Conservation (phyloP, 1,140 invertebrate species). For the Drosophila kepulauana region DNA sequence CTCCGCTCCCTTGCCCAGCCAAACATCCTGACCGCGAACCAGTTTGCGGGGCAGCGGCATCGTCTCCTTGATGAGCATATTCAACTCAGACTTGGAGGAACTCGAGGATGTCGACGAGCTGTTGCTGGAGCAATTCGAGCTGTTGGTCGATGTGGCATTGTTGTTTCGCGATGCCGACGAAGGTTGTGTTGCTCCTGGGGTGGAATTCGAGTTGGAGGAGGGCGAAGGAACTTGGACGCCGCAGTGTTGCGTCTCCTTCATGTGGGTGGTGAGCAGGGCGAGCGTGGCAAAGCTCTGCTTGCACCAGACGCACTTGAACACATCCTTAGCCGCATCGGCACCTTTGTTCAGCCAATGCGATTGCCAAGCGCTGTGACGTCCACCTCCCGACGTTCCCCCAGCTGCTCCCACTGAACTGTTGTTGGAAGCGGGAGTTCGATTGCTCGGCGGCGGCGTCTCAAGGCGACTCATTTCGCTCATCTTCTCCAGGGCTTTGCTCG, state of each 20-base stretch:
- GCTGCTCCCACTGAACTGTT: constrained; percentile 48
- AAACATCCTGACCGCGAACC: constrained; percentile 98
- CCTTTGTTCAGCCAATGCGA: constrained; percentile 97
- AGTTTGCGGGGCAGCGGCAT: constrained; percentile 97
- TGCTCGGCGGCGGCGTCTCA: constrained; percentile 45
- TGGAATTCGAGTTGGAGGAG: constrained; percentile 12
- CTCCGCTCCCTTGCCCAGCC: constrained; percentile 98
- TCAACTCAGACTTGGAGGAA: constrained; percentile 91
- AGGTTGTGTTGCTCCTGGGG: not conserved
- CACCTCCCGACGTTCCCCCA: constrained; percentile 85
- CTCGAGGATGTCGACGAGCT: constrained; percentile 86
- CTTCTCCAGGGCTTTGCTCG: constrained; percentile 94
- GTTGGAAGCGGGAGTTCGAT: not conserved
- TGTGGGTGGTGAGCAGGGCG: constrained; percentile 95
- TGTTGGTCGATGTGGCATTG: constrained; percentile 86
- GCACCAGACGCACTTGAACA: constrained; percentile 98
- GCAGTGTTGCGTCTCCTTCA: constrained; percentile 98
- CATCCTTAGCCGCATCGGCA: constrained; percentile 96
- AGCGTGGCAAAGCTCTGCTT: constrained; percentile 96
- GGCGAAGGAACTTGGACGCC: constrained; percentile 90
- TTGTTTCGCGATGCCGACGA: constrained; percentile 1
- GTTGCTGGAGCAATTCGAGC: constrained; percentile 84
- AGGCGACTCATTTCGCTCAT: constrained; percentile 95
- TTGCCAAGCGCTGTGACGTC: constrained; percentile 95
- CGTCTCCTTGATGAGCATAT: constrained; percentile 95